Evolutionary conservation across 2,797 vertebrate species (phyloP), one percentile per base, ranked within the genome.

Genomic region (Coendou prehensilis): DNA sequence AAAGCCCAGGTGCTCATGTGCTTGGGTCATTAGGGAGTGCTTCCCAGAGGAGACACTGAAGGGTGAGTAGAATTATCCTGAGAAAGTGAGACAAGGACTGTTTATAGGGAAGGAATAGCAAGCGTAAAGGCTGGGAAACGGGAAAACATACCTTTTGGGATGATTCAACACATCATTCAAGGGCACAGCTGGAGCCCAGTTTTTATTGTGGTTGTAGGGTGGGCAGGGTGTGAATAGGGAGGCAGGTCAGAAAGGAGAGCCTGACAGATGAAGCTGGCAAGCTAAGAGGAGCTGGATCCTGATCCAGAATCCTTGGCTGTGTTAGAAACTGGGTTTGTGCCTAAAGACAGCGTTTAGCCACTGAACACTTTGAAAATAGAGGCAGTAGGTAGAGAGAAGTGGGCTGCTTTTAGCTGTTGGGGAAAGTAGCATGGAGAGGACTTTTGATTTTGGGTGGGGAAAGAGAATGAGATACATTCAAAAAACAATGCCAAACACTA

Each of bases 211-310:
- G 13, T 26, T n/a, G 28, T 23, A 22, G n/a, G n/a, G 23, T n/a
- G 33, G 20, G 56, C n/a, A 71, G 33, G 22, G 17, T 41, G 37
- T 37, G 41, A 47, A 37, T 30, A 37, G 85, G 90, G 13, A 76
- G 69, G 41, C 54, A 93, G 52, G 71, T 79, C 64, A 89, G 23
- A 86, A 64, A 63, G 71, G 67, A 79, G 23, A 87, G 80, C 52
- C 22, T 71, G 80, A 61, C 22, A 95, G 78, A 83, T 37, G n/a
- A 95, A 87, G 67, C n/a, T 86, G 23, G 85, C 23, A 64, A 79
- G 59, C 80, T 94, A 54, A 37, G 79, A 75, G 71, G 26, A 13
- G 15, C 67, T 76, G 61, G 61, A 75, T 50, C 9, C 23, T 56
- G 5, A 78, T 79, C 64, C 64, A 69, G 81, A 83, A 56, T 30